A percentile compares a stretch with the other conserved stretches of the same genome.
phyloP scores from a whole-genome alignment of 2,113 vertebrate genomes.

The Emydura subglobosa region DNA sequence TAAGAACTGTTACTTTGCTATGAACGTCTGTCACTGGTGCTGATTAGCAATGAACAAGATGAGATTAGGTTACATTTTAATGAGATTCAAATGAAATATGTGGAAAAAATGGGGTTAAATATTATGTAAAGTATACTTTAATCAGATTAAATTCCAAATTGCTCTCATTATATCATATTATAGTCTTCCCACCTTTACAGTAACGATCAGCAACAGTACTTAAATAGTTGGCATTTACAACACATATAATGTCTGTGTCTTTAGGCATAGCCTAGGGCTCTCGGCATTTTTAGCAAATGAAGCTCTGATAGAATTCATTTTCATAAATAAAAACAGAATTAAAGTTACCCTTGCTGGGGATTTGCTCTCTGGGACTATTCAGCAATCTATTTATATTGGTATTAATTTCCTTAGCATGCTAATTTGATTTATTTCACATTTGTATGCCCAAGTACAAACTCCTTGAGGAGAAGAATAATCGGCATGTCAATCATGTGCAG shows the following conservation, averaged over 20 bases:
- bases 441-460: conserved; percentile 48
- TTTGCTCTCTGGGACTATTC: conserved; percentile 59
- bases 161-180: conserved; percentile 39
- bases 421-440: conserved; percentile 67
- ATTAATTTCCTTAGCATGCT: conserved; percentile 55
- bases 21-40: conserved; percentile 1
- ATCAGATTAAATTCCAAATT: conserved; percentile 49
- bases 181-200: conserved; percentile 39
- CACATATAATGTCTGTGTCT: conserved; percentile 51
- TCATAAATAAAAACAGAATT: conserved; percentile 70
- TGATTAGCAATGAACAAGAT: conserved; percentile 60
- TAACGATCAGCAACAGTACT: conserved; percentile 51
- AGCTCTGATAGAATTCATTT: conserved; percentile 63
- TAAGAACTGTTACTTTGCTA: conserved; percentile 12
- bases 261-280: conserved; percentile 66
- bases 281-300: conserved; percentile 66
- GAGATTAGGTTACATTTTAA: conserved; percentile 55
- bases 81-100: conserved; percentile 47
- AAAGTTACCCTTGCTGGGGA: conserved; percentile 45
- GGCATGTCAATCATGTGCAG: conserved; percentile 26
- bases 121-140: conserved; percentile 37
- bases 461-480: conserved; percentile 29
- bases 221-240: conserved; percentile 62
- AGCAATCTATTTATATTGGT: conserved; percentile 51
- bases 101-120: conserved; percentile 47